Conservation (phyloP, 2,113 vertebrate species). For the Trinectes maculatus region DNA sequence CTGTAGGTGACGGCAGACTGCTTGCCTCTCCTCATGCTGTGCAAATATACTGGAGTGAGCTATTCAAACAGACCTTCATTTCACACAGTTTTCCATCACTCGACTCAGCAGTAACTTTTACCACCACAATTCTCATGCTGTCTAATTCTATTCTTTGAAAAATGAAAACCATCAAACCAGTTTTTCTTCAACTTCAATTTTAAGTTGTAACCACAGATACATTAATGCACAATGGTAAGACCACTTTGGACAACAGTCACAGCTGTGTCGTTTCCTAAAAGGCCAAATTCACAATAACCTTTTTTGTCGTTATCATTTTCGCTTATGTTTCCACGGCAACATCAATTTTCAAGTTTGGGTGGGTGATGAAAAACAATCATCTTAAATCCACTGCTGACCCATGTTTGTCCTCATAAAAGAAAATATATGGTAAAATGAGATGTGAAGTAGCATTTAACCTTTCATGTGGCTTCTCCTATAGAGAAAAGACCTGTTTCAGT, state of each 20-base stretch:
- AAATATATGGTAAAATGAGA: background rate
- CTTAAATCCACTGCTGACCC: constrained; percentile 5
- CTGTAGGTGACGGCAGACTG: constrained; percentile 35
- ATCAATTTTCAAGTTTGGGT: background rate
- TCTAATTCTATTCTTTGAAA: background rate
- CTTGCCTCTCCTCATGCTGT: constrained; percentile 51
- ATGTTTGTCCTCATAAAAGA: background rate
- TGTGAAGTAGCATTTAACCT: background rate
- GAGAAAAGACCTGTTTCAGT: background rate
- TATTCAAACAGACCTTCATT: constrained; percentile 46
- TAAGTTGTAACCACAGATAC: no score
- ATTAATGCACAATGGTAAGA: no score
- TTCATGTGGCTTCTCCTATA: background rate
- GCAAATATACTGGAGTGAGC: constrained; percentile 49
- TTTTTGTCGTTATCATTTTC: background rate
- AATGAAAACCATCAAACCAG: background rate
- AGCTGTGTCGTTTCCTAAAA: background rate
- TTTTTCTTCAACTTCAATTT: no score
- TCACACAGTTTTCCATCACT: constrained; percentile 18
- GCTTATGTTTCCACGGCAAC: background rate
- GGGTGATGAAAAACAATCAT: constrained; percentile 4
- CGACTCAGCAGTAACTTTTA: no score
- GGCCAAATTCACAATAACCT: background rate
- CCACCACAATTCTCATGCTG: background rate
- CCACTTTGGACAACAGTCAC: background rate